Conservation (phyloP, 2,888 invertebrate genomes). For the Megaustenia siamemsis region DNA sequence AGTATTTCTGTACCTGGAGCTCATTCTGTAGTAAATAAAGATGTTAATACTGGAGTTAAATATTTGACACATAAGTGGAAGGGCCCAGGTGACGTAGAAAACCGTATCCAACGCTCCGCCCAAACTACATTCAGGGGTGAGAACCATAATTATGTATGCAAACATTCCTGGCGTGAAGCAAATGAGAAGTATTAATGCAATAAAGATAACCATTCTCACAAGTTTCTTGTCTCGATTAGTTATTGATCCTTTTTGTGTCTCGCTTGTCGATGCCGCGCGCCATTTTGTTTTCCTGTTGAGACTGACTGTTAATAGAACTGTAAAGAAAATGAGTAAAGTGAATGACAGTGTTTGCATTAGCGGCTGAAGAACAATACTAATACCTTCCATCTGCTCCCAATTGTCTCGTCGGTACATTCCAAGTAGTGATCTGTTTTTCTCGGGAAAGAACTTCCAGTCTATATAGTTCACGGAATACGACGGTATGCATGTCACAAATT, state of each 20-base stretch:
- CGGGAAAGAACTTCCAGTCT: constrained; percentile 38
- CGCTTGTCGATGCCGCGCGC: not conserved
- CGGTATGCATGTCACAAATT: not conserved
- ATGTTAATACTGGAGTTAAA: constrained; percentile 50
- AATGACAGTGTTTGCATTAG: constrained; percentile 12
- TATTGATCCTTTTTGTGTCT: not conserved
- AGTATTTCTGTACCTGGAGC: constrained; percentile 45
- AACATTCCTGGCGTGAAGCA: constrained; percentile 40
- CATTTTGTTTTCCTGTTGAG: constrained; percentile 20
- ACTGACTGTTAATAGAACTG: constrained; percentile 14
- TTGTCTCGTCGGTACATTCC: not conserved
- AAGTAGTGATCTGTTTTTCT: constrained; percentile 42
- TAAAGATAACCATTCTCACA: not conserved
- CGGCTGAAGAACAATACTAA: not conserved
- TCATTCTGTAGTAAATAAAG: constrained; percentile 51
- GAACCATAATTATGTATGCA: not conserved
- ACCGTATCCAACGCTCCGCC: not conserved
- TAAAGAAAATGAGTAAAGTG: constrained; percentile 2
- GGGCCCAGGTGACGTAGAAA: constrained; percentile 33
- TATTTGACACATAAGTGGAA: constrained; percentile 21
- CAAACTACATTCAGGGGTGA: constrained; percentile 12
- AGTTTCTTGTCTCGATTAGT: not conserved
- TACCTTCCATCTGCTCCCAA: constrained; percentile 16
- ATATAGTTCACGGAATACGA: not conserved
- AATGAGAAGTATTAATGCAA: constrained; percentile 12